phyloP scores from a whole-genome alignment of 2,888 invertebrate genomes.

The Eulithis testata region DNA sequence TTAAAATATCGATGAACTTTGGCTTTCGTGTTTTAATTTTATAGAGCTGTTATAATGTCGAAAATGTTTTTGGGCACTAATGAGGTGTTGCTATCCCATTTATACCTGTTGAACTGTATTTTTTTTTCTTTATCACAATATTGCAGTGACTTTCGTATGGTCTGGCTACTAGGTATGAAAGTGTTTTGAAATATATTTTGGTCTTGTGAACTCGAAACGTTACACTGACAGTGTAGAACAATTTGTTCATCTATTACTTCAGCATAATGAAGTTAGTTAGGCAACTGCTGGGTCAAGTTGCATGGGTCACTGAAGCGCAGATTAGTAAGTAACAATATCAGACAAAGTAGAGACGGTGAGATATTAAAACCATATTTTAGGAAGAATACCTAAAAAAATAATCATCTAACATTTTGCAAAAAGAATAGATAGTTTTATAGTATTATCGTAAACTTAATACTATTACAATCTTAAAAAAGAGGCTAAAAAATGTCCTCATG shows the following conservation, averaged over 20 bases:
- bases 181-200: too few relatives aligned
- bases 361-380: neutral
- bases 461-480: conserved; percentile 74
- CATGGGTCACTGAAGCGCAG: neutral
- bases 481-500: conserved; percentile 62
- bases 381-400: neutral
- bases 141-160: neutral
- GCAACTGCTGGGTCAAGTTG: neutral
- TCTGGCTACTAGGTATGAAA: too few relatives aligned
- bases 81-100: neutral
- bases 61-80: too few relatives aligned
- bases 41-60: too few relatives aligned
- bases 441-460: conserved; percentile 77
- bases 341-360: neutral
- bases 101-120: neutral
- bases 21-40: too few relatives aligned
- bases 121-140: neutral
- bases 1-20: too few relatives aligned
- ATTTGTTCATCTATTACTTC: neutral
- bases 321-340: neutral
- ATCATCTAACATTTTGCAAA: too few relatives aligned
- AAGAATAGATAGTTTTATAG: neutral
- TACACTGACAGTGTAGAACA: neutral
- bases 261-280: neutral
- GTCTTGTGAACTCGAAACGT: too few relatives aligned